Conservation (phyloP, 2,113 vertebrate species). For the Todiramphus chloris region DNA sequence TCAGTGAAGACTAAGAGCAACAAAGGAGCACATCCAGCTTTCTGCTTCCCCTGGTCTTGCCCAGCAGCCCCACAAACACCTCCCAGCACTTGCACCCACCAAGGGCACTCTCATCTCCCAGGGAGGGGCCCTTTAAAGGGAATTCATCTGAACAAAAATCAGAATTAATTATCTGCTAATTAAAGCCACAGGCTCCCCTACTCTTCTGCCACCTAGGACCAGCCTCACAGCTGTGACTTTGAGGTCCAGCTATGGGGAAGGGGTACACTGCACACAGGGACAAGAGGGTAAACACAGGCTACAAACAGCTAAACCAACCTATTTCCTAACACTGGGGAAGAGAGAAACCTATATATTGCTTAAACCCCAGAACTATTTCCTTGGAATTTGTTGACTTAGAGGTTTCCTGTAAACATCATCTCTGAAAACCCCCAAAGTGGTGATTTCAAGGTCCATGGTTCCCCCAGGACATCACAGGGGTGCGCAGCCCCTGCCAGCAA, state of each 20-base stretch:
- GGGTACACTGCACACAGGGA: no score
- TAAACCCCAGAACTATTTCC: background rate
- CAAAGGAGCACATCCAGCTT: background rate
- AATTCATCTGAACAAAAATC: background rate
- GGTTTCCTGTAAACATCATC: background rate
- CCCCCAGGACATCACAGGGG: background rate
- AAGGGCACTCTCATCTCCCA: rapidly evolving
- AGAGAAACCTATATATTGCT: background rate
- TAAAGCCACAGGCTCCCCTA: no score
- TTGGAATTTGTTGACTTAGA: background rate
- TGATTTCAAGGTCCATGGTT: background rate
- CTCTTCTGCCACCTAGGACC: background rate
- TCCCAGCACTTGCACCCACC: no score
- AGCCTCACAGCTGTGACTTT: background rate
- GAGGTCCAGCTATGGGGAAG: rapidly evolving
- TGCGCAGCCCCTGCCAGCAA: rapidly evolving
- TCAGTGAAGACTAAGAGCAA: no score
- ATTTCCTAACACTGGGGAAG: rapidly evolving
- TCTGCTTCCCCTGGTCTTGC: no score
- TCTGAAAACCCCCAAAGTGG: background rate
- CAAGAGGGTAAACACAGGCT: rapidly evolving
- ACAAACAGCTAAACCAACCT: background rate
- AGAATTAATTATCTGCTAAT: rapidly evolving
- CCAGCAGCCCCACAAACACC: background rate
- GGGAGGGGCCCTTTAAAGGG: rapidly evolving